Evolutionary conservation across 53 echinoderm and acorn worm species (phyloP).

Genomic region (Echinometra lucunter): DNA sequence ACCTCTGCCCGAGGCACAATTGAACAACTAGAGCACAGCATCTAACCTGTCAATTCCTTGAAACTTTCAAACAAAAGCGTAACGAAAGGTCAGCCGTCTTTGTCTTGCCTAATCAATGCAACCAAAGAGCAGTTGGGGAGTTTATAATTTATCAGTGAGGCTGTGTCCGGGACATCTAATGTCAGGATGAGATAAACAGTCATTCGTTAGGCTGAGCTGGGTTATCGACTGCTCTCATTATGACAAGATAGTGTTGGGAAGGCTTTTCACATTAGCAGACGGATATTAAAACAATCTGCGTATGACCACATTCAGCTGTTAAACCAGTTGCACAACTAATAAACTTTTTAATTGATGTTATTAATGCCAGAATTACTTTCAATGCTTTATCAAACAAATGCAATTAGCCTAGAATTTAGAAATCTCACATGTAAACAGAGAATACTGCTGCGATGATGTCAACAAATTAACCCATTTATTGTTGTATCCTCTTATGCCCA

Average conservation of each 20-base stretch:
- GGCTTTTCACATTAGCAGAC: conserved; percentile 6
- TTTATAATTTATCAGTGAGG: not conserved
- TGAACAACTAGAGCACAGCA: not conserved
- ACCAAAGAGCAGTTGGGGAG: not conserved
- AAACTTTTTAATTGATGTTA: not conserved
- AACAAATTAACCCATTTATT: too few species aligned
- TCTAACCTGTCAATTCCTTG: not conserved
- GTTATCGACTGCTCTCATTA: not conserved
- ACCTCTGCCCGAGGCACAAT: not conserved
- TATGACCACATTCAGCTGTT: not conserved
- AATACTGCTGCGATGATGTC: too few species aligned
- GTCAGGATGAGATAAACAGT: conserved; percentile 22
- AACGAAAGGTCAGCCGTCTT: conserved; percentile 18
- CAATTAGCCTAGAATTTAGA: too few species aligned
- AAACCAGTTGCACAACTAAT: not conserved
- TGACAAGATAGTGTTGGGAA: not conserved
- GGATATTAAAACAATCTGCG: conserved; percentile 23
- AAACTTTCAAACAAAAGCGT: conserved; percentile 2
- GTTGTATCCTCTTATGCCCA: too few species aligned
- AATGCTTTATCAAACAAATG: too few species aligned
- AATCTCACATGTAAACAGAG: too few species aligned
- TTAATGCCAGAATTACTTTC: not conserved
- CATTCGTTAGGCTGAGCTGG: not conserved
- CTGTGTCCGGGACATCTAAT: not conserved
- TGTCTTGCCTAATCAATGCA: conserved; percentile 15